Base-by-base conservation (phyloP, 2,797 vertebrate genomes). In the Sebastes taczanowskii region DNA sequence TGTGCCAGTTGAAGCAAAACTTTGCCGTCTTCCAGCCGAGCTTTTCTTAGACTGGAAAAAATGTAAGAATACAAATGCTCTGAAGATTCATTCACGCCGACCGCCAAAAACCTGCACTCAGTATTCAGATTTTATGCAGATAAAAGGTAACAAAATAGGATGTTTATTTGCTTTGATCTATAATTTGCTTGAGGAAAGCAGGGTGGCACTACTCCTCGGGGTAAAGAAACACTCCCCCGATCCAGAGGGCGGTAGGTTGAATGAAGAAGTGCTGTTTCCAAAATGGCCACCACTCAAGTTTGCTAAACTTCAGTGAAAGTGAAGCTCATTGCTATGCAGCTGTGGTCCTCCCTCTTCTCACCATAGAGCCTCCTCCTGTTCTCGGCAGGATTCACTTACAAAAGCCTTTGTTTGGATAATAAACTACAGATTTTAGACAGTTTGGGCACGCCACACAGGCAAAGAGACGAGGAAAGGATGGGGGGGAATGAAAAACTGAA, bases 361-460 rank as follows among this genome's bases (percentile, higher is more conserved):
- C 29, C 82, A 87, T 30, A 82, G 70, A 88, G 83, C 81, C 30
- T 79, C 77, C 58, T 85, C 80, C 76, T 62, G 74, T 89, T 80
- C 92, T 91, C 87, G 1, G 60, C 1, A 88, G 90, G 85, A 86
- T 88, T 89, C 82, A 81, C 84, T 92, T 75, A 91, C 91, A 92
- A 93, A 92, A 89, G 91, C 83, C 78, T 92, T 92, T 93, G 91
- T 94, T 90, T 91, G 88, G 86, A 88, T 89, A 91, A 90, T 91
- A 91, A 90, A 90, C 89, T 88, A 88, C 75, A 89, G 79, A 90
- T 87, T 92, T 93, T 88, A 90, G 86, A 89, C 75, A 88, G 88
- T 93, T 91, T 90, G 89, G 82, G 91, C 87, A 88, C 38, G 74
- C 38, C 73, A 87, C 66, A 27, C 78, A 88, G 77, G 82, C 55